phyloP scores from a whole-genome alignment of 1,140 invertebrate genomes.

The Harlomillsia oculata region DNA sequence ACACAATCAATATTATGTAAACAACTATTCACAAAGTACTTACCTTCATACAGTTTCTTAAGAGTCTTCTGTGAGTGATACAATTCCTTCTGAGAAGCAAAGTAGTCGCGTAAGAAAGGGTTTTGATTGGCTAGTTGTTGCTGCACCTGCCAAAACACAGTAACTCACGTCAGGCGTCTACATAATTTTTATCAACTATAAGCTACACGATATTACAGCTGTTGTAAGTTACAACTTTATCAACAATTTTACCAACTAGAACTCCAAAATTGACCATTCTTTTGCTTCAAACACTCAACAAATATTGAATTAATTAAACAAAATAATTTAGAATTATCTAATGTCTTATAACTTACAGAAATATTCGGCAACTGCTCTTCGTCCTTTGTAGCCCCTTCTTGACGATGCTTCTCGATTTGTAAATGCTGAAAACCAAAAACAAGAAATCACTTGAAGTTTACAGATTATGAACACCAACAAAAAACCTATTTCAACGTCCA shows the following conservation, averaged over 20 bases:
- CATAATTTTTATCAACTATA: too few relatives aligned
- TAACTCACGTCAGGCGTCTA: too few relatives aligned
- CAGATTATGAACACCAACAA: too few relatives aligned
- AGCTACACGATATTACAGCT: too few relatives aligned
- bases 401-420: slow-evolving; percentile 30
- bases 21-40: background rate
- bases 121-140: slow-evolving; percentile 37
- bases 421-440: slow-evolving; percentile 27
- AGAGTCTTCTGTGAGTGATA: slow-evolving; percentile 38
- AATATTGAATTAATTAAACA: too few relatives aligned
- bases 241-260: background rate
- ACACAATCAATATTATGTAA: background rate
- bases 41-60: slow-evolving; percentile 34
- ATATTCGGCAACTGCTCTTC: slow-evolving; percentile 35
- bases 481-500: too few relatives aligned
- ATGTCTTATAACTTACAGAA: slow-evolving; percentile 25
- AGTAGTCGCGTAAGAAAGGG: slow-evolving; percentile 39
- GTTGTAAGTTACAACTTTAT: background rate
- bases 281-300: too few relatives aligned
- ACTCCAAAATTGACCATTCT: background rate
- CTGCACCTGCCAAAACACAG: slow-evolving; percentile 32
- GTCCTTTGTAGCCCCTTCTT: slow-evolving; percentile 17
- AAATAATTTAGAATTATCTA: background rate
- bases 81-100: slow-evolving; percentile 38
- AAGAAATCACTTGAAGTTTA: background rate